Evolutionary conservation across 2,113 vertebrate genomes (phyloP), one percentile per base, ranked within the genome.

Genomic region (Otolemur garnettii): DNA sequence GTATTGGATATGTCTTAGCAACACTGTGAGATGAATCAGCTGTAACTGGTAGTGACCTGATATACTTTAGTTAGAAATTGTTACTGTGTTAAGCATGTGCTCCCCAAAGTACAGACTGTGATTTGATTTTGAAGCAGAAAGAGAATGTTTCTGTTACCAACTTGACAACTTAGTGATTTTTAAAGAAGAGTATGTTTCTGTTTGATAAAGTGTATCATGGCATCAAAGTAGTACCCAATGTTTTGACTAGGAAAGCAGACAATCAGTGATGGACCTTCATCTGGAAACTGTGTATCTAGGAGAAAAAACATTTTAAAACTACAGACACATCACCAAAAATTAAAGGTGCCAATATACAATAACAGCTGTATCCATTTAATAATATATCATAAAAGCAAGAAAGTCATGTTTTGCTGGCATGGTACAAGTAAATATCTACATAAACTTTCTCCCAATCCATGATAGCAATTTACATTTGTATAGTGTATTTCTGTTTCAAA

Each of bases 401-500:
- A 92, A 89, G n/a, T 7, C 21, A 77, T 74, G 79, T 75, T 88
- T 64, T 87, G 35, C 77, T 95, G 38, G 19, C 68, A 80, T 84
- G 5, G 42, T 75, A 75, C 18, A 55, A 71, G 66, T 19, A 97
- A 87, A 87, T 86, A 80, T 55, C 84, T 60, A 60, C 24, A 60
- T 60, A 95, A 93, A 96, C 19, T 75, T 79, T 17, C 74, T 83
- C 62, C 53, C 66, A 83, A 91, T 66, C 59, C n/a, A 38, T 14
- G 87, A 82, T 22, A 60, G 80, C 66, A 60, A 87, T 87, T 95
- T 93, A 87, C 22, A 60, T 79, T 81, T 33, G 24, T 55, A n/a
- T 55, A 33, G 45, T 72, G 45, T 88, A 55, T 85, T 97, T 93
- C 81, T 84, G 55, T 62, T 94, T 84, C 75, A 93, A 75, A 95